Evolutionary conservation across 92 coral and sea anemone species (phyloP).

Genomic region (Heliopora coerulea): DNA sequence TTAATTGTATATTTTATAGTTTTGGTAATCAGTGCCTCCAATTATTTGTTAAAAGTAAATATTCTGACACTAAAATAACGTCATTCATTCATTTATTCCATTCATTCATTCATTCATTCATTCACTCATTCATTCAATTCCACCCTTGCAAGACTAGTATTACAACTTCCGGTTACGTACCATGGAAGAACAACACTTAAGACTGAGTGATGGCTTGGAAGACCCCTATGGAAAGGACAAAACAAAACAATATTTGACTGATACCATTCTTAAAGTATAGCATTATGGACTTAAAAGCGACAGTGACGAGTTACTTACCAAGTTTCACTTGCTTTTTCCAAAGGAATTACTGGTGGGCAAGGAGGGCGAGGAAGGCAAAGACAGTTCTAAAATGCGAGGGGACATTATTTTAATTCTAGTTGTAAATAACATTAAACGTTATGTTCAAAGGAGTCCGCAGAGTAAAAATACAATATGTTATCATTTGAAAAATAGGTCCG

Average conservation of each 20-base stretch:
- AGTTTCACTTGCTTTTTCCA: constrained; percentile 78
- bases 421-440: too few species aligned
- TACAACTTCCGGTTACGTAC: constrained; percentile 41
- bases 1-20: too few species aligned
- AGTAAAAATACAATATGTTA: too few species aligned
- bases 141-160: too few species aligned
- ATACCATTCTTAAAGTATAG: background rate
- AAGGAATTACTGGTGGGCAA: constrained; percentile 87
- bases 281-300: background rate
- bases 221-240: constrained; percentile 68
- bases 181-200: constrained; percentile 92
- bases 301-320: constrained; percentile 59
- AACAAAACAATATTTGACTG: background rate
- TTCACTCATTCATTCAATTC: too few species aligned
- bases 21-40: too few species aligned
- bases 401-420: too few species aligned
- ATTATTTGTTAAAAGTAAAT: background rate
- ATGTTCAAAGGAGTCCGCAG: too few species aligned
- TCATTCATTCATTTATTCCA: background rate
- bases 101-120: too few species aligned
- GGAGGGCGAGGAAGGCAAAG: constrained; percentile 97
- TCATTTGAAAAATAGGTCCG: too few species aligned
- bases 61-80: too few species aligned
- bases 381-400: constrained; percentile 65
- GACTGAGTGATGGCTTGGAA: constrained; percentile 97